Percentiles rank a stretch among this genome's conserved stretches.
Conservation (phyloP, 2,113 vertebrate genomes). For the Corythoichthys intestinalis region DNA sequence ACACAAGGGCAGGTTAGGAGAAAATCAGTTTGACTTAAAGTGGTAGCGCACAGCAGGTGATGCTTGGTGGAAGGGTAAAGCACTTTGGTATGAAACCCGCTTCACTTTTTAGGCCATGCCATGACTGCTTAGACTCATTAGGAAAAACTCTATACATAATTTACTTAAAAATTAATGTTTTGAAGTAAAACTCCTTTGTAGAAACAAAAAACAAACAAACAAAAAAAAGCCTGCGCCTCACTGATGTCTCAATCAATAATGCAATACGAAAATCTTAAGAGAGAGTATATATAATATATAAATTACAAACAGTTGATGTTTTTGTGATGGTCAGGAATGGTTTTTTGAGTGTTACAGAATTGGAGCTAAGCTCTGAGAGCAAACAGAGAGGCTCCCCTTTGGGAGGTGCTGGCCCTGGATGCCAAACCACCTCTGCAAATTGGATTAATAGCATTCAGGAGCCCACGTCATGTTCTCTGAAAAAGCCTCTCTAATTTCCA, state of each 20-base stretch:
- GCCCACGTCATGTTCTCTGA: constrained; percentile 33
- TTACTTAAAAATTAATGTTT: neutral
- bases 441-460: constrained; percentile 60
- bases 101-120: neutral
- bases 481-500: constrained; percentile 42
- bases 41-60: too few relatives aligned
- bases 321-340: neutral
- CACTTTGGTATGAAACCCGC: neutral
- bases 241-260: constrained; percentile 48
- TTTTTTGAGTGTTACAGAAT: constrained; percentile 26
- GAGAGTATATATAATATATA: neutral
- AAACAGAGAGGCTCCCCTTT: constrained; percentile 54
- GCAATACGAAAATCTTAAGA: constrained; percentile 28
- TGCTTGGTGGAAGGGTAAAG: neutral
- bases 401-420: constrained; percentile 43
- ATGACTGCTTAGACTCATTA: neutral
- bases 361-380: constrained; percentile 50
- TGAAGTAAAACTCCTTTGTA: neutral
- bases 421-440: constrained; percentile 56
- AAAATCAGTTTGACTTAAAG: too few relatives aligned
- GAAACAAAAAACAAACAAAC: neutral
- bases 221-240: neutral
- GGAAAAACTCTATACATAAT: neutral
- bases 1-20: neutral
- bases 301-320: constrained; percentile 23